phyloP scores from a whole-genome alignment of 2,888 invertebrate species.

The Acrobeloides nanus region DNA sequence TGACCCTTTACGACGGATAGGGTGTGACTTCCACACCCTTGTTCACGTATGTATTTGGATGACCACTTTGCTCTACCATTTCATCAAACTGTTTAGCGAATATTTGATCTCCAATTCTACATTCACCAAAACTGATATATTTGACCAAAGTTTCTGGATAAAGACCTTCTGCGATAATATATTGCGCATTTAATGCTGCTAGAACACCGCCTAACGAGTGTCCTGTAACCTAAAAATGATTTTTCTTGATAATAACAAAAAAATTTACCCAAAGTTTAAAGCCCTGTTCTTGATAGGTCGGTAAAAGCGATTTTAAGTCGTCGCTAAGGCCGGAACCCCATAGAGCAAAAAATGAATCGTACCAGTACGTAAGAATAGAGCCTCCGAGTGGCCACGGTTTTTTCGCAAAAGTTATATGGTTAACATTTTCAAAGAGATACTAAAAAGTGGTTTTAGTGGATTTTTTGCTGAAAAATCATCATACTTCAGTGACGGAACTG shows the following conservation, averaged over 20 bases:
- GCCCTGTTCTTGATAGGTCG: neutral
- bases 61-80: too few relatives aligned
- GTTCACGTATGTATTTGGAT: too few relatives aligned
- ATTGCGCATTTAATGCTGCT: slow-evolving; percentile 10
- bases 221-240: slow-evolving; percentile 8
- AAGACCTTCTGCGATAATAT: slow-evolving; percentile 4
- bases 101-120: slow-evolving; percentile 17
- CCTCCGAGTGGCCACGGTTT: slow-evolving; percentile 26
- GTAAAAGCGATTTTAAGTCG: too few relatives aligned
- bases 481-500: too few relatives aligned
- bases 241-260: neutral
- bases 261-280: neutral
- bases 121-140: slow-evolving; percentile 22
- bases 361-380: slow-evolving; percentile 18
- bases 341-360: slow-evolving; percentile 20
- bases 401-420: too few relatives aligned
- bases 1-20: too few relatives aligned
- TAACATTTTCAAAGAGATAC: too few relatives aligned
- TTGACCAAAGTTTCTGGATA: slow-evolving; percentile 3
- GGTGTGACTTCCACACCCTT: too few relatives aligned
- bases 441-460: too few relatives aligned
- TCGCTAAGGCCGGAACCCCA: slow-evolving; percentile 21
- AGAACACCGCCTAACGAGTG: slow-evolving; percentile 12
- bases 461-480: too few relatives aligned
- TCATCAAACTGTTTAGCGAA: slow-evolving; percentile 17